phyloP scores from a whole-genome alignment of 2,888 invertebrate species.

The Drosophila kanekoi region DNA sequence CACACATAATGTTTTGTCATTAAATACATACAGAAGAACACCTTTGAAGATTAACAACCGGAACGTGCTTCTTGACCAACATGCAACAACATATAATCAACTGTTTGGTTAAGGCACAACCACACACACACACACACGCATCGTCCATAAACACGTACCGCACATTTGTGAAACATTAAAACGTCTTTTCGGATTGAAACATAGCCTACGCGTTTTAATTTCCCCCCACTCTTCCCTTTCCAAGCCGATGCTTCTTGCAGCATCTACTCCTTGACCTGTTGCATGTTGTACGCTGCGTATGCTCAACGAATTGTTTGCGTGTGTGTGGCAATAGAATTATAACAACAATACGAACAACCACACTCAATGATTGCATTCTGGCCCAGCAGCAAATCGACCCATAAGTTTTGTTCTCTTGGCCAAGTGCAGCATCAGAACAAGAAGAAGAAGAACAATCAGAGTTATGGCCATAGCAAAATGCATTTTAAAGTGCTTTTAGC shows the following conservation, averaged over 20 bases:
- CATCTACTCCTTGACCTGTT: conserved; percentile 19
- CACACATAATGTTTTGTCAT: neutral
- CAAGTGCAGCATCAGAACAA: conserved; percentile 20
- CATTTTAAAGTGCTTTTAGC: conserved; percentile 11
- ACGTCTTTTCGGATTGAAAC: conserved; percentile 42
- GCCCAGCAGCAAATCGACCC: conserved; percentile 31
- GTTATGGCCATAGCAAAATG: neutral
- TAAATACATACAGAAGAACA: conserved; percentile 27
- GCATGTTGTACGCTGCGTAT: conserved; percentile 15
- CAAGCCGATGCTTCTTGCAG: no score
- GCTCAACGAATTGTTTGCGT: conserved; percentile 59
- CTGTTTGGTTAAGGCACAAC: conserved; percentile 21
- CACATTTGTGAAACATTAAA: conserved; percentile 62
- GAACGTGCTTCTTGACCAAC: conserved; percentile 19
- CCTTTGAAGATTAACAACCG: conserved; percentile 29
- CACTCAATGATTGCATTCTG: conserved; percentile 40
- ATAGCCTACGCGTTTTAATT: conserved; percentile 14
- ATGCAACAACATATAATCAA: conserved; percentile 18
- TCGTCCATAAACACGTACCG: conserved; percentile 56
- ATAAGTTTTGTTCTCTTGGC: conserved; percentile 3
- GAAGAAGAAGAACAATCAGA: conserved; percentile 5
- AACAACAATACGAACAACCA: conserved; percentile 44
- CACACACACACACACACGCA: conserved; percentile 1
- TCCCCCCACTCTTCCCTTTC: neutral
- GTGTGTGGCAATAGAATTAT: conserved; percentile 46